Evolutionary conservation across 2,797 vertebrate species (phyloP), one percentile per base, ranked within the genome.

Genomic region (Knipowitschia caucasica): DNA sequence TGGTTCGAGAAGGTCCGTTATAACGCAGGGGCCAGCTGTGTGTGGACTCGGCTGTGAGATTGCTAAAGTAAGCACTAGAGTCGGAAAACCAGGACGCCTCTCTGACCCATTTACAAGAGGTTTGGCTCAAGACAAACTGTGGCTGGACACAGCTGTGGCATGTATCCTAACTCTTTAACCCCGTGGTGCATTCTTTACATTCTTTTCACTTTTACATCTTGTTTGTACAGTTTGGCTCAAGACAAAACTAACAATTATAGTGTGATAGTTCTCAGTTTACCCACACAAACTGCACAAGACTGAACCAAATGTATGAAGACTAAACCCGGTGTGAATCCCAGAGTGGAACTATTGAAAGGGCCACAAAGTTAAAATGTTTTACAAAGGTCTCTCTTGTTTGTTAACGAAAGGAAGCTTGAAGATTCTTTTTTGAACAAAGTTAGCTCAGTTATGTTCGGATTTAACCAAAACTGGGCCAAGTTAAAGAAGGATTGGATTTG

Each of bases 31-130:
- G 62, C 50, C 43, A 27, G 64, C 49, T 47, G 38, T 47, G 67
- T n/a, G n/a, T n/a, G n/a, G n/a, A n/a, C n/a, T n/a, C n/a, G 21
- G 17, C 18, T 56, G 39, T 33, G 27, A 61, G 50, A n/a, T n/a
- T n/a, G 45, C 46, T 54, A 38, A 18, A 14, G 65, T 33, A 53
- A 52, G 30, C 7, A 30, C 53, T 55, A 12, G 36, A 56, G 43
- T 45, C 70, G 73, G 62, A 71, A 51, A 35, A 51, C 9, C 21
- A 52, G 47, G 71, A 53, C 74, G 71, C 45, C 49, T 68, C 67
- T 72, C 55, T 86, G 86, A 86, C 86, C 87, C 78, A 86, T 52
- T 81, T 88, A 84, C 69, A 64, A 38, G 56, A 83, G 66, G 60
- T 84, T 77, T 82, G 86, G 81, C 78, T 83, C 64, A 65, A 72